A percentile compares a stretch with the other conserved stretches of the same genome.
phyloP scores from a whole-genome alignment of 2,113 vertebrate species.

The Seriola rivoliana region DNA sequence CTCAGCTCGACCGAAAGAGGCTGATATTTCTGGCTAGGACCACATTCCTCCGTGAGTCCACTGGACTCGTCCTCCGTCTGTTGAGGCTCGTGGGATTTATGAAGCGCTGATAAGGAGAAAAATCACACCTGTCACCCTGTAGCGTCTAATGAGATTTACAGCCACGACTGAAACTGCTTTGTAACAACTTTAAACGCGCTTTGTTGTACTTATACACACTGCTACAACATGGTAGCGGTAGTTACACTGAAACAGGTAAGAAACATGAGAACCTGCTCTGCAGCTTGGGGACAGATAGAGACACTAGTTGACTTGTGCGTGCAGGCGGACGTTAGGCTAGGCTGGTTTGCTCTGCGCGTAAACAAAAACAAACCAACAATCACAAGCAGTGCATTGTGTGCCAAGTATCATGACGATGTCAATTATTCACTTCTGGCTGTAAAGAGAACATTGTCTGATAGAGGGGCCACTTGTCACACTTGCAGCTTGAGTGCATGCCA shows the following conservation, averaged over 20 bases:
- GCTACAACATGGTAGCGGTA: too few species aligned
- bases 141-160: neutral
- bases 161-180: neutral
- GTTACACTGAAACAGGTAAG: conserved; percentile 30
- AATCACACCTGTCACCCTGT: conserved; percentile 70
- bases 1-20: conserved; percentile 1
- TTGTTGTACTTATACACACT: neutral
- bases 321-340: conserved; percentile 26
- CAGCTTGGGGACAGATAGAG: conserved; percentile 38
- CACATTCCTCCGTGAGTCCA: conserved; percentile 71
- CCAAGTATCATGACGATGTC: conserved; percentile 76
- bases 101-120: conserved; percentile 18
- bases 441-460: conserved; percentile 77
- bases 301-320: conserved; percentile 10
- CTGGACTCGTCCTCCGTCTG: conserved; percentile 34
- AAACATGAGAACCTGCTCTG: conserved; percentile 66
- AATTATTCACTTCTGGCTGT: conserved; percentile 79
- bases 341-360: conserved; percentile 31
- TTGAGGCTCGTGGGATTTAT: conserved; percentile 44
- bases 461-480: conserved; percentile 72
- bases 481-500: conserved; percentile 57
- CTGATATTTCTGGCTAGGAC: conserved; percentile 42
- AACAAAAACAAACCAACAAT: conserved; percentile 69
- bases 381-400: conserved; percentile 71
- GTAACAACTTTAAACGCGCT: neutral